phyloP scores from a whole-genome alignment of 2,888 invertebrate genomes.

The Enchytraeus crypticus region DNA sequence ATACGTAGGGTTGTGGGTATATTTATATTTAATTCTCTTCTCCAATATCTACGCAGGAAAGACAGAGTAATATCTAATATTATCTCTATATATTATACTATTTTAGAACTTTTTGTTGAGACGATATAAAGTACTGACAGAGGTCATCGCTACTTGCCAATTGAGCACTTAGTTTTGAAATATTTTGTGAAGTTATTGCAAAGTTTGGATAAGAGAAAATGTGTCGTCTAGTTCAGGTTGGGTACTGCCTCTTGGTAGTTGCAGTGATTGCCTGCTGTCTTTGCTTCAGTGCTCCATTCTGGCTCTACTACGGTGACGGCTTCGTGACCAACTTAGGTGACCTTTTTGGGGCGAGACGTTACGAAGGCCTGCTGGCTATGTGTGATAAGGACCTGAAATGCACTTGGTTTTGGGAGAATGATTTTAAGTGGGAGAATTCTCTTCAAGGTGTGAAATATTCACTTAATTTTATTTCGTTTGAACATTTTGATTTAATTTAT shows the following conservation, averaged over 20 bases:
- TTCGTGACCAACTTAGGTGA: background rate
- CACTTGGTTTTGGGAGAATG: slow-evolving; percentile 11
- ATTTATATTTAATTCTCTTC: too few species aligned
- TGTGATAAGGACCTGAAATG: slow-evolving; percentile 7
- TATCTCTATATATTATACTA: too few species aligned
- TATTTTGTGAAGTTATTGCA: too few species aligned
- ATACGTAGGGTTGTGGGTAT: too few species aligned
- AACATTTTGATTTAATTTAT: background rate
- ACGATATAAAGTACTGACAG: too few species aligned
- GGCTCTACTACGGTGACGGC: background rate
- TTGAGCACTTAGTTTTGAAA: too few species aligned
- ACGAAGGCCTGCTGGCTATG: slow-evolving; percentile 6
- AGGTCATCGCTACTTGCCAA: too few species aligned
- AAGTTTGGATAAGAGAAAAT: too few species aligned
- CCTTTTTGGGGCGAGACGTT: background rate
- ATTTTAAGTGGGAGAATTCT: slow-evolving; percentile 6
- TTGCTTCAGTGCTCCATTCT: slow-evolving; percentile 14
- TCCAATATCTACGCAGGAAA: too few species aligned
- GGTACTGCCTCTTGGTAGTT: background rate
- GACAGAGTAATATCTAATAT: too few species aligned
- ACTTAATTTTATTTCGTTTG: background rate
- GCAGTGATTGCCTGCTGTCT: slow-evolving; percentile 4
- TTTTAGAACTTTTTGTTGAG: too few species aligned
- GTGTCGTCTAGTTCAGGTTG: background rate
- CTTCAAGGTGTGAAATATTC: slow-evolving; percentile 5